Evolutionary conservation across 2,888 invertebrate species (phyloP), one percentile per base, ranked within the genome.

Genomic region (Oligia strigilis): DNA sequence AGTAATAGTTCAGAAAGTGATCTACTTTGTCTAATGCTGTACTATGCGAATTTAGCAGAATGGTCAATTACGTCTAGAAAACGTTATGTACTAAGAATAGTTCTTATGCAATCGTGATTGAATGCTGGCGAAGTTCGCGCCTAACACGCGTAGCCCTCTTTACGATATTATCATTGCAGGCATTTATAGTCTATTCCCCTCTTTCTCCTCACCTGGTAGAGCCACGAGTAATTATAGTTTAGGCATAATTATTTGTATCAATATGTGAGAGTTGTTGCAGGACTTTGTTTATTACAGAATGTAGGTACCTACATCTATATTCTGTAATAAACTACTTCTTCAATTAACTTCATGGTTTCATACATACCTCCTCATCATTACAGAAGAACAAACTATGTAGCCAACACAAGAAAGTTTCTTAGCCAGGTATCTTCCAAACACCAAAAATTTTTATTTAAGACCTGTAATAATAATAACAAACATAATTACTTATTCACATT

Each of bases 291-390:
- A 58, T 58, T 23, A 58, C 9, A 55, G 14, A 40, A n/a, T 72
- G 11, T 40, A 36, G 36, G 36, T 40, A 40, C 40, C 40, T 40
- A 40, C 40, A 40, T 40, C 40, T 40, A 40, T 5, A 40, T 5
- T 40, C 40, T 40, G 40, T 40, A 40, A 40, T 40, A 40, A 40
- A 40, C 40, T 52, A 52, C 13, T 70, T 70, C 14, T 55, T 55
- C 19, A 19, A 52, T 52, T 23, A 29, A 43, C 46, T 52, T 60
- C 43, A 19, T 40, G 0, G 13, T 49, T n/a, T 67, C 3, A 72
- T 80, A 80, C 81, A 64, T 82, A 82, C 85, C 75, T 85, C 6
- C n/a, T 19, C 8, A 52, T 85, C 8, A 52, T 85, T n/a, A 23
- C 36, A 49, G 55, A 66, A 77, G 83, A 62, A 52, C n/a, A 62